Evolutionary conservation across 2,113 vertebrate genomes (phyloP).

Genomic region (Pelecanoides urinatrix): DNA sequence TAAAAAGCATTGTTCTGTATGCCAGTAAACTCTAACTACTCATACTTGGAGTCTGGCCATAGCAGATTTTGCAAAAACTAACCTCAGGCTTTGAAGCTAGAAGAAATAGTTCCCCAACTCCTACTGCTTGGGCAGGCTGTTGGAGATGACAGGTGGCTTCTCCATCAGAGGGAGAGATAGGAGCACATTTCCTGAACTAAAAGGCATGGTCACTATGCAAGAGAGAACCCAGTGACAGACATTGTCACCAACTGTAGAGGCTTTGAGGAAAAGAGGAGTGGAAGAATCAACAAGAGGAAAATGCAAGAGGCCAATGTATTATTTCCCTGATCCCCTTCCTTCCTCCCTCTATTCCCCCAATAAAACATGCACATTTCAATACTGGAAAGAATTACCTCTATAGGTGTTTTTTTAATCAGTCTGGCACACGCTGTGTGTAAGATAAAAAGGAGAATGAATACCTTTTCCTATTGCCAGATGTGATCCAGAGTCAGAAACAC

Average conservation of each 20-base stretch:
- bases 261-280: background rate
- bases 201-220: background rate
- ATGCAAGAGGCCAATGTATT: accelerated
- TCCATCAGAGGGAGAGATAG: background rate
- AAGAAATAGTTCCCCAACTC: background rate
- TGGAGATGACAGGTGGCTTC: background rate
- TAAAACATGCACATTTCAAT: background rate
- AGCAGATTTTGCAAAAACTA: background rate
- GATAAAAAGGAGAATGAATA: background rate
- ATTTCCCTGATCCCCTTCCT: background rate
- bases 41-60: background rate
- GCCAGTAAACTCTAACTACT: background rate
- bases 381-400: background rate
- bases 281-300: background rate
- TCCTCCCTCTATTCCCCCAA: background rate
- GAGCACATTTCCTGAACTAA: background rate
- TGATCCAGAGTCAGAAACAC: background rate
- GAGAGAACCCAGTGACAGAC: background rate
- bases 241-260: background rate
- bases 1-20: background rate
- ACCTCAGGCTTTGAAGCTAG: background rate
- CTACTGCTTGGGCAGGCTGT: background rate
- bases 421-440: background rate
- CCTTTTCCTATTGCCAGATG: background rate
- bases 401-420: background rate